Base-by-base conservation (phyloP, 2,797 vertebrate species). In the Gymnodraco acuticeps region DNA sequence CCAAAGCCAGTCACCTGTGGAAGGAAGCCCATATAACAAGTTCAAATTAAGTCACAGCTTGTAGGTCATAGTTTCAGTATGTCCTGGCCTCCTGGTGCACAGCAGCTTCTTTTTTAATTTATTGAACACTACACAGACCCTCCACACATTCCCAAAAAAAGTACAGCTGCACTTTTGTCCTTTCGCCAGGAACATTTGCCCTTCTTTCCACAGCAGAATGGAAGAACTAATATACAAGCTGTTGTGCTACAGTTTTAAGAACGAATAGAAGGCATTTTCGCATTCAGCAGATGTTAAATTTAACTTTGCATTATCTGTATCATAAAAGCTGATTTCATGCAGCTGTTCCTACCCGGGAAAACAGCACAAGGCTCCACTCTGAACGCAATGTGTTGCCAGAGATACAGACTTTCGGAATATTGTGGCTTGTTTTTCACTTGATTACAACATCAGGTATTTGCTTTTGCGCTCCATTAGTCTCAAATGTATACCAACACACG, bases 1-100 rank as follows among this genome's bases (percentile, higher is more conserved):
- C 69, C 68, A 87, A 89, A 81, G 67, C 67, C 84, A 17, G 15
- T 92, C 91, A 92, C 88, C 89, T 92, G 89, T 66, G 75, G 80
- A 60, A 59, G 67, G 59, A 64, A 79, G 59, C 63, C 19, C 38
- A 64, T 9, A 19, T 59, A 55, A 41, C 67, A 64, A 53, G 74
- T 80, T 84, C 43, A 46, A 50, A 58, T 80, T 9, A 77, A 63
- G 15, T 59, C 38, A 71, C 47, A 48, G 17, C 61, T 59, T 66
- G 54, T 50, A 79, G 88, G 87, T 89, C 81, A 81, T 5, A 48
- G 70, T 56, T 80, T 80, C 73, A 61, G n/a, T 33, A 11, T 51
- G 42, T 5, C 66, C 70, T 74, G 78, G 66, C 73, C 82, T 62
- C 61, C 33, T 64, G 64, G 20, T 33, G 56, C 23, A 33, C 6